A percentile compares a stretch with the other conserved stretches of the same genome.
These are phyloP conservation scores for Gibbula magus DNA, from an alignment of 2,888 invertebrate genomes.

Conservation along the genomic window DNA sequence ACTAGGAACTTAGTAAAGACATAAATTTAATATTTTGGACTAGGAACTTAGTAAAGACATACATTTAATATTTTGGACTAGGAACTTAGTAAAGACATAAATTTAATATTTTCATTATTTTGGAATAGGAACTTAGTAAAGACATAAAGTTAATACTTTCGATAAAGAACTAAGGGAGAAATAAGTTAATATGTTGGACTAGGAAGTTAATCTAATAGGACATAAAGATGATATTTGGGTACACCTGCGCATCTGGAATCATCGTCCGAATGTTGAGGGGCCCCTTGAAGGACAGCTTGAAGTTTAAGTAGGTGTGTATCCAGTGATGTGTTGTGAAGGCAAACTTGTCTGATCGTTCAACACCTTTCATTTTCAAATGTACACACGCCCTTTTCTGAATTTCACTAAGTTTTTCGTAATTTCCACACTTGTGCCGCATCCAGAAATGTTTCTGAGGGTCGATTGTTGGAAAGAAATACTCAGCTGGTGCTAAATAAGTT, in stretches of 20 bases:
- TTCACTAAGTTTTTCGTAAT: constrained; percentile 48
- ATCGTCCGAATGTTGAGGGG: constrained; percentile 44
- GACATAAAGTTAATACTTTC: no score
- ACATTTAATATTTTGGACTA: no score
- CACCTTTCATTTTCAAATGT: constrained; percentile 55
- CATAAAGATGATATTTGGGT: constrained; percentile 5
- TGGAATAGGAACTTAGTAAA: no score
- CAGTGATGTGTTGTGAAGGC: constrained; percentile 67
- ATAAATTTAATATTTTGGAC: no score
- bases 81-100: no score
- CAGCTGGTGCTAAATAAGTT: constrained; percentile 63
- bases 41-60: no score
- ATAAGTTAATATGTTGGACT: no score
- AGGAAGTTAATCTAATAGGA: no score
- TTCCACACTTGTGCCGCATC: constrained; percentile 57
- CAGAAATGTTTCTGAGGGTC: constrained; percentile 63
- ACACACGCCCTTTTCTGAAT: constrained; percentile 60
- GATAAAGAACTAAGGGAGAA: no score
- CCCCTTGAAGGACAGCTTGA: constrained; percentile 54
- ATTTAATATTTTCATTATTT: no score
- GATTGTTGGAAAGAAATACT: constrained; percentile 67
- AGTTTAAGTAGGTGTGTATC: constrained; percentile 66
- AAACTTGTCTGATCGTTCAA: constrained; percentile 41
- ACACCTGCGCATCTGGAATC: constrained; percentile 18
- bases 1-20: no score